These are phyloP conservation scores for Clarias pachynema DNA, from an alignment of 2,797 vertebrate species.

Conservation along the genomic window DNA sequence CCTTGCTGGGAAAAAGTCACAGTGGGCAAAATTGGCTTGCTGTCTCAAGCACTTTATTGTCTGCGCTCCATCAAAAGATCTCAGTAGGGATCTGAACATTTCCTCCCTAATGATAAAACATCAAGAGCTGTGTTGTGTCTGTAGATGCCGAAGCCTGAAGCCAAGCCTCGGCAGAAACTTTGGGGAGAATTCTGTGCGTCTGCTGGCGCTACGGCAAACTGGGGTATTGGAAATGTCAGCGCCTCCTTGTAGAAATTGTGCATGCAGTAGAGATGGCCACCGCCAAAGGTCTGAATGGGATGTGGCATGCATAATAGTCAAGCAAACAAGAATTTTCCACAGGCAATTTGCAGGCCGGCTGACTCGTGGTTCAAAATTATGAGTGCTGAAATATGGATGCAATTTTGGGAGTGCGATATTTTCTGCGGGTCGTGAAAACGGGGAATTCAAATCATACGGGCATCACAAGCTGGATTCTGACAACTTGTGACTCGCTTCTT, in stretches of 20 bases:
- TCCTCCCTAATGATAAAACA: constrained; percentile 79
- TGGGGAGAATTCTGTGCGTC: constrained; percentile 70
- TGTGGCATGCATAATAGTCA: constrained; percentile 82
- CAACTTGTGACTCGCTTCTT: constrained; percentile 41
- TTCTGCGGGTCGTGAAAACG: constrained; percentile 68
- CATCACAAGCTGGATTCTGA: constrained; percentile 42
- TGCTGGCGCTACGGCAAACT: constrained; percentile 72
- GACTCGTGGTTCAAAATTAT: constrained; percentile 74
- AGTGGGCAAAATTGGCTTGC: constrained; percentile 77
- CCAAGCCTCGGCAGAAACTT: constrained; percentile 67
- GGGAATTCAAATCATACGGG: constrained; percentile 69
- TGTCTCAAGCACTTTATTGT: constrained; percentile 77
- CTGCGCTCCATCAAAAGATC: constrained; percentile 76
- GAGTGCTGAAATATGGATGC: constrained; percentile 74
- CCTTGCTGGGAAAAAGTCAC: constrained; percentile 69
- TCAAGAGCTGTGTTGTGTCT: constrained; percentile 81
- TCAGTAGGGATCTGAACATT: constrained; percentile 82
- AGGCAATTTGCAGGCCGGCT: constrained; percentile 80
- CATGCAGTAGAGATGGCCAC: constrained; percentile 77
- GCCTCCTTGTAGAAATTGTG: constrained; percentile 75
- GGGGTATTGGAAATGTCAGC: constrained; percentile 81
- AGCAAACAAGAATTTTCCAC: constrained; percentile 78
- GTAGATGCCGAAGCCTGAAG: constrained; percentile 65
- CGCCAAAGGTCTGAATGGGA: constrained; percentile 77
- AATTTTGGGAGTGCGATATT: constrained; percentile 69